phyloP scores from a whole-genome alignment of 2,113 vertebrate species.

The Baryphthengus martii region DNA sequence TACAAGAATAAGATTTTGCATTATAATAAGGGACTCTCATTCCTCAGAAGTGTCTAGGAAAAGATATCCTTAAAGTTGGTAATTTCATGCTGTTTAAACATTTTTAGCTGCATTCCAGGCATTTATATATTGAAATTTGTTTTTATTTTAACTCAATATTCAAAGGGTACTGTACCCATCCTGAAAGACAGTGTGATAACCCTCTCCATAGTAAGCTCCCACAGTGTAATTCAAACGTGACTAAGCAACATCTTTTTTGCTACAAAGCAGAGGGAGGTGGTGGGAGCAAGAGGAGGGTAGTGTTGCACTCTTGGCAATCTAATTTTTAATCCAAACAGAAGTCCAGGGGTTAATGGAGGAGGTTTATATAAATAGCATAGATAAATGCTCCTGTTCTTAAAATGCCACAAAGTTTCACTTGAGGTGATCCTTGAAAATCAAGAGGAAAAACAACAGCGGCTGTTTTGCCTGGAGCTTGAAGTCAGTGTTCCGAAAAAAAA shows the following conservation, averaged over 20 bases:
- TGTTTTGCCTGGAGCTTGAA: constrained; percentile 59
- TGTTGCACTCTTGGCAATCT: background rate
- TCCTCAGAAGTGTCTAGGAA: background rate
- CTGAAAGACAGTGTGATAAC: background rate
- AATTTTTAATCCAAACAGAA: background rate
- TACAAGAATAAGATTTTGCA: background rate
- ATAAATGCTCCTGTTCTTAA: constrained; percentile 49
- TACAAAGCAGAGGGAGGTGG: background rate
- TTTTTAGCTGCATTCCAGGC: background rate
- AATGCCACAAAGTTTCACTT: constrained; percentile 62
- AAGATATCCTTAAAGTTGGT: background rate
- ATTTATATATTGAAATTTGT: background rate
- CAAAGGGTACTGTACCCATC: background rate
- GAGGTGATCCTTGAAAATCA: constrained; percentile 61
- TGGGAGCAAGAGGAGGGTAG: background rate
- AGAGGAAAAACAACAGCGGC: constrained; percentile 52
- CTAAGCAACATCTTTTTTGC: background rate
- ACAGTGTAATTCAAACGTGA: background rate
- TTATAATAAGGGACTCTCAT: background rate
- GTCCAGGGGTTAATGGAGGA: constrained; percentile 23
- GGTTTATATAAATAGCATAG: constrained; percentile 37
- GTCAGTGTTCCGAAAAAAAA: constrained; percentile 64
- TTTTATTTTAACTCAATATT: background rate
- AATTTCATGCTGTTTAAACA: background rate
- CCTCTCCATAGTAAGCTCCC: background rate